Evolutionary conservation across 2,888 invertebrate genomes (phyloP).

Genomic region (Xestoiulus laeticollis): DNA sequence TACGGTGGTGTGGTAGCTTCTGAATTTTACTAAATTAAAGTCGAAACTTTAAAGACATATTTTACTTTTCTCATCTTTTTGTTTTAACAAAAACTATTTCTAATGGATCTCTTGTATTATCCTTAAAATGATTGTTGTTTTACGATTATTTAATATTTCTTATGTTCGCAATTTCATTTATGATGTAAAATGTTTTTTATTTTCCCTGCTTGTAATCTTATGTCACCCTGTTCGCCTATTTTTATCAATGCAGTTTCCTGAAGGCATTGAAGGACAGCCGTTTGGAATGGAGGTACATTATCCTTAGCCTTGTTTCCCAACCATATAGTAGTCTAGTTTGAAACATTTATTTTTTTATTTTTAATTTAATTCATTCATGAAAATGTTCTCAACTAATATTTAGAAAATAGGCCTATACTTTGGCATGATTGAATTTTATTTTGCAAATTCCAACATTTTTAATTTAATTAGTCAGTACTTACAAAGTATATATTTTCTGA

Average conservation of each 20-base stretch:
- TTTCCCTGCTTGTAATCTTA: constrained; percentile 41
- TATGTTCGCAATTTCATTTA: background rate
- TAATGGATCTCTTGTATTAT: no score
- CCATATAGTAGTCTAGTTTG: constrained; percentile 15
- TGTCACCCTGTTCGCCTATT: constrained; percentile 50
- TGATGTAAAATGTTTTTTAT: constrained; percentile 44
- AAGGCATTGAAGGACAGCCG: constrained; percentile 53
- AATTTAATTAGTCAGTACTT: background rate
- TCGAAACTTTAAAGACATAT: no score
- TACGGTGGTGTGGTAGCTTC: no score
- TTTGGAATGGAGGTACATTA: constrained; percentile 52
- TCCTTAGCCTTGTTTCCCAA: constrained; percentile 44
- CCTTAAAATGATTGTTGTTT: background rate
- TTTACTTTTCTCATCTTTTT: no score
- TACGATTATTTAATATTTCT: background rate
- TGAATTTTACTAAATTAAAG: no score
- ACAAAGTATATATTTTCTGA: background rate
- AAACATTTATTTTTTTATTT: constrained; percentile 44
- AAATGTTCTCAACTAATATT: background rate
- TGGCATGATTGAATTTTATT: no score
- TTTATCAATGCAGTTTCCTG: constrained; percentile 52
- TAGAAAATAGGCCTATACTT: no score
- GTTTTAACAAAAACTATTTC: no score
- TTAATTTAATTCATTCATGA: constrained; percentile 7
- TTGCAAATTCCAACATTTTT: no score